Conservation (phyloP, 2,797 vertebrate species). For the Rousettus madagascariensis region DNA sequence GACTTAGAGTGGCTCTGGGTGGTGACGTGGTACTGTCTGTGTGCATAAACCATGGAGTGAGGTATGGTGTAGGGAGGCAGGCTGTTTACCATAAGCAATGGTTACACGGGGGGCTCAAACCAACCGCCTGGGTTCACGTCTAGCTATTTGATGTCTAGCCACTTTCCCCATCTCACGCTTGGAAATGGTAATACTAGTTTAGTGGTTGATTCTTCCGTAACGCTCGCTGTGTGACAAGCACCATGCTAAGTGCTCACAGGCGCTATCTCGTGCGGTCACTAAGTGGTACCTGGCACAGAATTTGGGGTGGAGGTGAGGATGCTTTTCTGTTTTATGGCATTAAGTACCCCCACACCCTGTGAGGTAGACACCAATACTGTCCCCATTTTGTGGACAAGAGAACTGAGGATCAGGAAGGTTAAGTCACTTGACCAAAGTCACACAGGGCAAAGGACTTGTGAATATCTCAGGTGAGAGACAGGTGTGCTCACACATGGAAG, state of each 20-base stretch:
- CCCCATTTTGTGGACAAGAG: not conserved
- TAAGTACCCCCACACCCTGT: not conserved
- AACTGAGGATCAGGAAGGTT: not conserved
- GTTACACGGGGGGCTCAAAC: not conserved
- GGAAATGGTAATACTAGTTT: not conserved
- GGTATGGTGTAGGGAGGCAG: too few relatives aligned
- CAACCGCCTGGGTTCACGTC: not conserved
- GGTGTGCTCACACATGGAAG: not conserved
- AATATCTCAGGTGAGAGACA: not conserved
- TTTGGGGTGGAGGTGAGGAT: not conserved
- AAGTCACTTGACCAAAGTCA: not conserved
- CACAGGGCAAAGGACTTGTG: not conserved
- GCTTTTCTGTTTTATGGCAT: not conserved
- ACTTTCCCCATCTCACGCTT: not conserved
- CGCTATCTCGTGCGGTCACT: too few relatives aligned
- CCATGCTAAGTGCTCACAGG: not conserved
- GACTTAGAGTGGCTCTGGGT: not conserved
- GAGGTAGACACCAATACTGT: not conserved
- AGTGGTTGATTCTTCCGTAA: not conserved
- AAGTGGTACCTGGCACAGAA: not conserved
- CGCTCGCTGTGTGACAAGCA: not conserved
- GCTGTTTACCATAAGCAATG: fast-evolving
- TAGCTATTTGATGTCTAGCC: not conserved
- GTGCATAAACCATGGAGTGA: not conserved
- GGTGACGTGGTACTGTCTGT: not conserved